Conservation (phyloP, 2,797 vertebrate genomes). For the Helarctos malayanus region DNA sequence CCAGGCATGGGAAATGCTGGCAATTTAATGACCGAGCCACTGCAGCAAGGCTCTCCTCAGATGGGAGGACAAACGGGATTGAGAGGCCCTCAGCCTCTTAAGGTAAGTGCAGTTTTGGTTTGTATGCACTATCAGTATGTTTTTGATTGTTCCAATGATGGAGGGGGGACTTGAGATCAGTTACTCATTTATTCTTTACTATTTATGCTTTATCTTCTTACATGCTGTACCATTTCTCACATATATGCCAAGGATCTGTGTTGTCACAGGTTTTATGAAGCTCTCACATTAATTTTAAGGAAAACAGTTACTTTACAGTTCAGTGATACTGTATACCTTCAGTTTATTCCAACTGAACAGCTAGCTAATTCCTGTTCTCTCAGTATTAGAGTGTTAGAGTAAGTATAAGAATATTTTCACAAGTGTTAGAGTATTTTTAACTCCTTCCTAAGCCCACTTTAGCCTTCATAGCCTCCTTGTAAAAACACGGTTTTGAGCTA, state of each 20-base stretch:
- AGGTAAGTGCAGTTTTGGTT: slow-evolving; percentile 71
- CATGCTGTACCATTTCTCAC: not conserved
- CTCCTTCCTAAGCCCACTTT: not conserved
- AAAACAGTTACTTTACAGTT: slow-evolving; percentile 9
- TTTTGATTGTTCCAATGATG: slow-evolving; percentile 88
- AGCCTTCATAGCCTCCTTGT: not conserved
- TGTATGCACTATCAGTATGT: not conserved
- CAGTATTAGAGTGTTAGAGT: not conserved
- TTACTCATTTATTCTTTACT: not conserved
- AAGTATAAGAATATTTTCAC: not conserved
- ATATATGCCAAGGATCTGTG: not conserved
- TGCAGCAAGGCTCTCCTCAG: slow-evolving; percentile 95
- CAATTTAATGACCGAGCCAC: slow-evolving; percentile 94
- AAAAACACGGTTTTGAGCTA: slow-evolving; percentile 26
- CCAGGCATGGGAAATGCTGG: slow-evolving; percentile 93
- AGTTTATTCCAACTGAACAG: not conserved
- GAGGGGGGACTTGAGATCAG: slow-evolving; percentile 87
- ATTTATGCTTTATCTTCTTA: not conserved
- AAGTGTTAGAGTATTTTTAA: not conserved
- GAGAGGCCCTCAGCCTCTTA: slow-evolving; percentile 93
- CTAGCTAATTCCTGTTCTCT: slow-evolving; percentile 10
- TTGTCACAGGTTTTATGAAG: slow-evolving; percentile 12
- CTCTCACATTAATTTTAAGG: slow-evolving; percentile 1
- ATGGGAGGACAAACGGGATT: slow-evolving; percentile 94
- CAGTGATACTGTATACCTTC: not conserved